Percentiles rank a stretch among this genome's conserved stretches.
Evolutionary conservation across 1,140 invertebrate genomes (phyloP).

Genomic region (Leptopilina boulardi): DNA sequence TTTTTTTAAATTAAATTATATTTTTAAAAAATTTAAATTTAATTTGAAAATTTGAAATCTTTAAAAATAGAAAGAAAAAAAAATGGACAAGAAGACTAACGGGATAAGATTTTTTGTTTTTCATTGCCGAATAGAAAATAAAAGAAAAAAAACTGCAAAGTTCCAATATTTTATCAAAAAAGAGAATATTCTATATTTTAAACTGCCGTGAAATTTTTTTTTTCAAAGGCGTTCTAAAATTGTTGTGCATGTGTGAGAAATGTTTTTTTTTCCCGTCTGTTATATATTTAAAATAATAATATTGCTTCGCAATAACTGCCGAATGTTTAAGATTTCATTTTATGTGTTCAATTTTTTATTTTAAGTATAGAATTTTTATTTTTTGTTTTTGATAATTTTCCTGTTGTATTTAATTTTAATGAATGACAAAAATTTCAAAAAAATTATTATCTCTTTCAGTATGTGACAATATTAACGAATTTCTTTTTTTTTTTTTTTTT

Average conservation of each 20-base stretch:
- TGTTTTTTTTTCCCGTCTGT: not conserved
- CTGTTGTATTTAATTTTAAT: not conserved
- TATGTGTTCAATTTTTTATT: conserved; percentile 29
- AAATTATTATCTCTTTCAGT: too few species aligned
- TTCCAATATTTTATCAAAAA: conserved; percentile 1
- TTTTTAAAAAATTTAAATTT: too few species aligned
- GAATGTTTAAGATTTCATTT: not conserved
- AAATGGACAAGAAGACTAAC: too few species aligned
- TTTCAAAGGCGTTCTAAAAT: not conserved
- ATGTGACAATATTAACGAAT: too few species aligned
- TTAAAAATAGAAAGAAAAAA: too few species aligned
- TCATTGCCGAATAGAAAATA: not conserved
- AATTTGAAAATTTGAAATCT: too few species aligned
- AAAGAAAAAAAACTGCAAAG: not conserved
- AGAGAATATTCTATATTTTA: conserved; percentile 4
- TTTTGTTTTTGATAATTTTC: not conserved
- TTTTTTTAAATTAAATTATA: too few species aligned
- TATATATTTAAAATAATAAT: too few species aligned
- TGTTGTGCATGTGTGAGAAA: conserved; percentile 3
- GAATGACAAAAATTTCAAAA: too few species aligned
- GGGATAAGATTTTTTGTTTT: too few species aligned
- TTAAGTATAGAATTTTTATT: not conserved
- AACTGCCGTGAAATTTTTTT: conserved; percentile 31
- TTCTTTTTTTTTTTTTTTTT: too few species aligned
- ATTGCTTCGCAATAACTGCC: conserved; percentile 5